Percentiles rank a stretch among this genome's conserved stretches.
Conservation (phyloP, 2,113 vertebrate species). For the Canis aureus region DNA sequence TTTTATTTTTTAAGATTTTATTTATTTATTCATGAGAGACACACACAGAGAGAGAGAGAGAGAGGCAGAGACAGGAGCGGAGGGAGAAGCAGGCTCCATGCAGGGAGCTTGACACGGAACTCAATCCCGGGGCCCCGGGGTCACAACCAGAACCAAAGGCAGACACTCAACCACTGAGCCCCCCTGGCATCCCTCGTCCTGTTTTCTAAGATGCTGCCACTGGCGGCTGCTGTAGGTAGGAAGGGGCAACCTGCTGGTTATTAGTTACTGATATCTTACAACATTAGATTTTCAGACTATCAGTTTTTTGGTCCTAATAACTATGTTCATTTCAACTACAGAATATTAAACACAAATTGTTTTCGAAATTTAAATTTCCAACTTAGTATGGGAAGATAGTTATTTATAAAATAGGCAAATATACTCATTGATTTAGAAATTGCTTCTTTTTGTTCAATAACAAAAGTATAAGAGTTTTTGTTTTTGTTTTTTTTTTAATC, state of each 20-base stretch:
- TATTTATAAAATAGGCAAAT: constrained; percentile 13
- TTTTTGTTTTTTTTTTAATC: no score
- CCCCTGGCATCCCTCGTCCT: not conserved
- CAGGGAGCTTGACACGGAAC: no score
- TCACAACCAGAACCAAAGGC: no score
- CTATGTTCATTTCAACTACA: not conserved
- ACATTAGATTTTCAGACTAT: constrained; percentile 33
- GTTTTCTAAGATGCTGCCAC: not conserved
- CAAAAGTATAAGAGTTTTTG: not conserved
- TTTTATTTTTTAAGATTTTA: no score
- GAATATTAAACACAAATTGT: constrained; percentile 3
- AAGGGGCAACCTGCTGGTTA: not conserved
- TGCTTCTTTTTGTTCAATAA: constrained; percentile 14
- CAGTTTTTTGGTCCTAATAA: not conserved
- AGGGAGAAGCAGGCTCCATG: no score
- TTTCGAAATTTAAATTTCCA: constrained; percentile 54
- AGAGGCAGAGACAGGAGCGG: no score
- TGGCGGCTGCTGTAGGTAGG: not conserved
- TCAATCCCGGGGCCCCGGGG: no score
- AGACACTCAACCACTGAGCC: no score
- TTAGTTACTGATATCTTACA: not conserved
- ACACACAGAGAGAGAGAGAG: no score
- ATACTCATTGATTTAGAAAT: constrained; percentile 11
- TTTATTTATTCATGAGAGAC: no score
- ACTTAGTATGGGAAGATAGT: constrained; percentile 17